Conservation (phyloP, 2,113 vertebrate genomes). For the Origma solitaria region DNA sequence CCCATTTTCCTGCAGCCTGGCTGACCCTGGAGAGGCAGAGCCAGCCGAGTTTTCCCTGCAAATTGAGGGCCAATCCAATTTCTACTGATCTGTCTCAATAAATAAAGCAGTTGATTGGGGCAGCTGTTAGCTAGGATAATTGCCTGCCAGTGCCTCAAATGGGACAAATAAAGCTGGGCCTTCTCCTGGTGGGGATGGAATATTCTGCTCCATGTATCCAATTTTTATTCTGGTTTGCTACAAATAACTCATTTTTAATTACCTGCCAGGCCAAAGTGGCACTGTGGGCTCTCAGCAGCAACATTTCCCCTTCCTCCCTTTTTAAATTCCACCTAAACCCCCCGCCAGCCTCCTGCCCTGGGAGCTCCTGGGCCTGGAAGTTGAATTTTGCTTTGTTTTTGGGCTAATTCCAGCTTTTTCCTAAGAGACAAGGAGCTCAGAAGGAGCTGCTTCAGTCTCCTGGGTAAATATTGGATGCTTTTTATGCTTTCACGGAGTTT, state of each 20-base stretch:
- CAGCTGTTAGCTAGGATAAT: not conserved
- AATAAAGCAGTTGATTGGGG: constrained; percentile 15
- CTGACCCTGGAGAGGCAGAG: not conserved
- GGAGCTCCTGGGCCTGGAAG: not conserved
- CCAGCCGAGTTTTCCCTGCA: not conserved
- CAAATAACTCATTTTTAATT: constrained; percentile 56
- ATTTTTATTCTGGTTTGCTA: constrained; percentile 28
- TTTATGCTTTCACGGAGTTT: constrained; percentile 46
- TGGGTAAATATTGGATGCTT: constrained; percentile 60
- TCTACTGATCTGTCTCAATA: constrained; percentile 15
- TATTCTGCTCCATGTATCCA: not conserved
- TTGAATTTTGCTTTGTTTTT: not conserved
- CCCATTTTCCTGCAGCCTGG: not conserved
- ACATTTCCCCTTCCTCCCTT: not conserved
- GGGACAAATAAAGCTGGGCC: not conserved
- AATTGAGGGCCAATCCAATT: not conserved
- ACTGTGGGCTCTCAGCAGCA: constrained; percentile 32
- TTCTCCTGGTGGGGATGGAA: not conserved
- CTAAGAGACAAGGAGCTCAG: constrained; percentile 54
- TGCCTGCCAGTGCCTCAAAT: not conserved
- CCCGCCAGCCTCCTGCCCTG: not conserved
- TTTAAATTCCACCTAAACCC: constrained; percentile 47
- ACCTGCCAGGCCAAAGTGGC: constrained; percentile 43
- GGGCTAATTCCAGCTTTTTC: constrained; percentile 66
- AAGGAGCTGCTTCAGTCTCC: constrained; percentile 65